These are phyloP conservation scores for Hemiscyllium ocellatum DNA, from an alignment of 2,113 vertebrate species.

Conservation along the genomic window DNA sequence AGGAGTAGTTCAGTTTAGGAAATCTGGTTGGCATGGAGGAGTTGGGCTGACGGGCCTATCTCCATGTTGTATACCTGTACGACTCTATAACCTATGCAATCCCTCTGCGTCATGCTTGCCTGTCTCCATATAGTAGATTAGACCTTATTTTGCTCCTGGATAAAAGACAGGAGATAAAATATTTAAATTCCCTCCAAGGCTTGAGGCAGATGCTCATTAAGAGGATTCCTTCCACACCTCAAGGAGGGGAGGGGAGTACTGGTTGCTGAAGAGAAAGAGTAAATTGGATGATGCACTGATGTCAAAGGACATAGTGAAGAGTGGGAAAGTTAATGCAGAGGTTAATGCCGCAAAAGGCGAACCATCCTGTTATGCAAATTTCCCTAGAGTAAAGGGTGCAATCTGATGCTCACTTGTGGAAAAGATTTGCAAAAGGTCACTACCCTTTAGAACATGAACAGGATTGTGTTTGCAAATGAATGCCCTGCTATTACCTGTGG, in stretches of 20 bases:
- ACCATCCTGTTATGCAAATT: not conserved
- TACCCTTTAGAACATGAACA: not conserved
- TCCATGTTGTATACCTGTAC: too few species aligned
- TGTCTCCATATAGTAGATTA: not conserved
- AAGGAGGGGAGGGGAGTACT: not conserved
- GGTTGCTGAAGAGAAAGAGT: not conserved
- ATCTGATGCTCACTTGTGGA: not conserved
- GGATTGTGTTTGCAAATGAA: not conserved
- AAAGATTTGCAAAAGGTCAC: not conserved
- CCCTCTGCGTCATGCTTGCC: not conserved
- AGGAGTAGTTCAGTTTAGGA: too few species aligned
- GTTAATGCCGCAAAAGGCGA: not conserved
- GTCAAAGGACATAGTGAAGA: not conserved
- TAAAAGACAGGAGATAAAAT: not conserved
- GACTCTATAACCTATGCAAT: not conserved
- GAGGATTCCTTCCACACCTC: not conserved
- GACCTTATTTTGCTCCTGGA: not conserved
- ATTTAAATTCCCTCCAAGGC: not conserved
- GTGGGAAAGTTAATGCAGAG: not conserved
- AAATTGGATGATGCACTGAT: not conserved
- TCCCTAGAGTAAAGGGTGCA: not conserved
- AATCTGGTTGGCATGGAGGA: too few species aligned
- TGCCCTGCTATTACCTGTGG: slow-evolving; percentile 52
- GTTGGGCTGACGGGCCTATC: too few species aligned
- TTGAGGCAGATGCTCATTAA: not conserved